Conservation (phyloP, 2,888 invertebrate species). For the Plagodis pulveraria region DNA sequence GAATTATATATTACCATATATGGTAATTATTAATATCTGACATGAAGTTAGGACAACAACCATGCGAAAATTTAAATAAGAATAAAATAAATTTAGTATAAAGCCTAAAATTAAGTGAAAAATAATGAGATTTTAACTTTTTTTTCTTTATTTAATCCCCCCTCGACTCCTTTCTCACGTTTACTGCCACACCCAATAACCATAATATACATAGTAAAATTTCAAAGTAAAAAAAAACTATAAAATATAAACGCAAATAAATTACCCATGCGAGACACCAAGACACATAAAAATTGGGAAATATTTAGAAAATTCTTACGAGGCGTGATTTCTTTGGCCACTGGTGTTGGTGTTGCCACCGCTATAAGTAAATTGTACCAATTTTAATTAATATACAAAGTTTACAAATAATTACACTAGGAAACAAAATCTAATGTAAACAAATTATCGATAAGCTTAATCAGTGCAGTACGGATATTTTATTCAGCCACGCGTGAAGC, state of each 20-base stretch:
- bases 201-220: background rate
- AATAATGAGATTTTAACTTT: too few relatives aligned
- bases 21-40: too few relatives aligned
- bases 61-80: too few relatives aligned
- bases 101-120: too few relatives aligned
- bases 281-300: constrained; percentile 30
- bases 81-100: too few relatives aligned
- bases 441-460: too few relatives aligned
- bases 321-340: constrained; percentile 56
- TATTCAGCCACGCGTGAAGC: too few relatives aligned
- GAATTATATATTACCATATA: too few relatives aligned
- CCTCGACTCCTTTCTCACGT: background rate
- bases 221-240: background rate
- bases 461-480: too few relatives aligned
- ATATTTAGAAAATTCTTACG: constrained; percentile 58
- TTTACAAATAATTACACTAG: background rate
- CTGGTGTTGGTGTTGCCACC: constrained; percentile 58
- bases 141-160: too few relatives aligned
- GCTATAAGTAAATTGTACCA: constrained; percentile 52
- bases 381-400: constrained; percentile 21
- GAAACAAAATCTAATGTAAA: background rate
- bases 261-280: constrained; percentile 47
- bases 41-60: too few relatives aligned
- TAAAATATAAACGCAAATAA: constrained; percentile 7
- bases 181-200: background rate